Base-by-base conservation (phyloP, 1,140 invertebrate genomes). In the Arion vulgaris region DNA sequence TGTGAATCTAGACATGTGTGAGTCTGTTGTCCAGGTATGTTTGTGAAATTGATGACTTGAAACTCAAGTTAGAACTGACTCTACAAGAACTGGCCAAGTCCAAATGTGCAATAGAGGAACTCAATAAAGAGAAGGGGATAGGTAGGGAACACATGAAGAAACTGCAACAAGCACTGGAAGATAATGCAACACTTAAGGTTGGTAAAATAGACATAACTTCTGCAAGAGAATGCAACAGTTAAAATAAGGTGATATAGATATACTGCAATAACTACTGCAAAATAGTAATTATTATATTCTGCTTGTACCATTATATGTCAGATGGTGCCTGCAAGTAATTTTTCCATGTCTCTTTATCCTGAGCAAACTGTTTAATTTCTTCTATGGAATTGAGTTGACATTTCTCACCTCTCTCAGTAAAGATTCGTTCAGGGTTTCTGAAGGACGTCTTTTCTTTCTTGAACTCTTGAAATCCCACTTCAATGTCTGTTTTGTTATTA, bases 1-100 rank as follows among this genome's bases (percentile, higher is more conserved):
- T 49, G 19, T 49, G 19, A 11, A 49, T 49, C 9, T 49, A 49
- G 9, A 49, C 19, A 57, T 57, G 2, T 57, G 23, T 57, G 26
- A 23, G 23, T 62, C 57, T 13, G 73, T n/a, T 57, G 17, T 87
- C 28, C 83, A 90, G 87, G 76, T 85, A 87, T 74, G 81, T 83
- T 57, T 80, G 73, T 45, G 90, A 91, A 74, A 79, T 88, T 17
- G 88, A 89, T n/a, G 88, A 89, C 75, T 81, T 91, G 51, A 89
- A 88, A 77, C 71, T 86, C 19, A 90, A 91, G 79, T 80, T 91
- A 36, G 87, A 91, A 62, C 78, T 90, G 41, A 87, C 88, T 15
- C 81, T 91, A 72, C 84, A 86, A 62, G 90, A 91, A 77, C 78
- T 91, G 36, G 82, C 85, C 36, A 87, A 87, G 85, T 83, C 87